These are phyloP conservation scores for Gnathonemus echidnorhynchus DNA, from an alignment of 2,113 vertebrate genomes.

Conservation along the genomic window DNA sequence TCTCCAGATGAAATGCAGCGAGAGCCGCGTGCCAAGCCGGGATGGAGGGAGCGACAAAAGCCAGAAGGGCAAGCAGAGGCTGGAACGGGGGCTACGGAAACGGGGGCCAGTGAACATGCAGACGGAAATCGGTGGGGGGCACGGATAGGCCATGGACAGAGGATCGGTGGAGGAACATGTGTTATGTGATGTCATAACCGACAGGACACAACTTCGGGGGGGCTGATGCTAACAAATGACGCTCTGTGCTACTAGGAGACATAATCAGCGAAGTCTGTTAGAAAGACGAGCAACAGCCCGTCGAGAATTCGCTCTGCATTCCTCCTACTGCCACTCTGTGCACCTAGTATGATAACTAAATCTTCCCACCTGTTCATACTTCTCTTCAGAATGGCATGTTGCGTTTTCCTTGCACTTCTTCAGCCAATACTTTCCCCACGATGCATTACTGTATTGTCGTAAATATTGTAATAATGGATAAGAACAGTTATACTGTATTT, in stretches of 20 bases:
- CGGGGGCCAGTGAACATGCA: not conserved
- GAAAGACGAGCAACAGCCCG: not conserved
- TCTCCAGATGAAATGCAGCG: no score
- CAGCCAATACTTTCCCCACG: not conserved
- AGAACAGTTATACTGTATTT: not conserved
- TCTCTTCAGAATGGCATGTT: not conserved
- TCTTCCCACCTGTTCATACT: not conserved
- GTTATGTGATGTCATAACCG: not conserved
- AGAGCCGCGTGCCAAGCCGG: not conserved
- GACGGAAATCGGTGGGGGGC: not conserved
- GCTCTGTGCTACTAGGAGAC: not conserved
- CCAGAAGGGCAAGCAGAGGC: conserved; percentile 4
- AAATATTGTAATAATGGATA: not conserved
- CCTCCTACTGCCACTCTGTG: not conserved
- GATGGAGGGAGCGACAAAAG: not conserved
- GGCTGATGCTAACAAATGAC: not conserved
- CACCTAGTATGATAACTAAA: not conserved
- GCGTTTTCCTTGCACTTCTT: not conserved
- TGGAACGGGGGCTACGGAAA: not conserved
- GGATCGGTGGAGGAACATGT: not conserved
- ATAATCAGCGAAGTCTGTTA: not conserved
- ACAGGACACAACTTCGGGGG: not conserved
- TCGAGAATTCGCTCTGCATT: not conserved
- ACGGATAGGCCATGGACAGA: not conserved
- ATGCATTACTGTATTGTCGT: not conserved